Conservation (phyloP, 2,113 vertebrate genomes). For the Rhea pennata region DNA sequence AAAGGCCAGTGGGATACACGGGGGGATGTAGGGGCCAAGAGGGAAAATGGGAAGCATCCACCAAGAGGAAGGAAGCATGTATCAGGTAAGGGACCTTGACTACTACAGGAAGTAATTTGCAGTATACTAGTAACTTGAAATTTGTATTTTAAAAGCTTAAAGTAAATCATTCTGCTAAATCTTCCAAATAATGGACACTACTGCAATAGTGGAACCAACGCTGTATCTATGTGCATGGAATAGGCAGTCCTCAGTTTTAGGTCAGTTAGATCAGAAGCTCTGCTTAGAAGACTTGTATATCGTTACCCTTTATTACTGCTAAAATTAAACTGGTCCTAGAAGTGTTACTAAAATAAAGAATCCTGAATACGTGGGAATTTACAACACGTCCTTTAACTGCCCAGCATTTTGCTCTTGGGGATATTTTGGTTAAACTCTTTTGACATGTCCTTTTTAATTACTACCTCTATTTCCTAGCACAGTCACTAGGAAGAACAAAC, state of each 20-base stretch:
- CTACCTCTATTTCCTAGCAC: background rate
- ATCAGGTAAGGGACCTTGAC: slow-evolving; percentile 25
- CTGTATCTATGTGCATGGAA: rapidly evolving
- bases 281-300: background rate
- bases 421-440: background rate
- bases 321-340: background rate
- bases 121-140: background rate
- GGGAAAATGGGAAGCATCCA: slow-evolving; percentile 59
- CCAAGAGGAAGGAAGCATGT: slow-evolving; percentile 14
- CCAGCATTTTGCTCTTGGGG: background rate
- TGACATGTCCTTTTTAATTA: background rate
- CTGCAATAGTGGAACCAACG: background rate
- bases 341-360: background rate
- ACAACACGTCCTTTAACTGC: background rate
- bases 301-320: background rate
- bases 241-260: background rate
- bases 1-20: background rate
- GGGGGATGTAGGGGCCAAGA: background rate
- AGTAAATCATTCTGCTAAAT: background rate
- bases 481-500: background rate
- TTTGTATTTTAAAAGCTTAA: background rate
- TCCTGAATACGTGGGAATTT: background rate
- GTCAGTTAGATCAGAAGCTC: background rate
- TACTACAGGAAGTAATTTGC: slow-evolving; percentile 22
- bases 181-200: background rate